Conservation (phyloP, 53 echinoderm and acorn worm species). For the Echinometra lucunter region DNA sequence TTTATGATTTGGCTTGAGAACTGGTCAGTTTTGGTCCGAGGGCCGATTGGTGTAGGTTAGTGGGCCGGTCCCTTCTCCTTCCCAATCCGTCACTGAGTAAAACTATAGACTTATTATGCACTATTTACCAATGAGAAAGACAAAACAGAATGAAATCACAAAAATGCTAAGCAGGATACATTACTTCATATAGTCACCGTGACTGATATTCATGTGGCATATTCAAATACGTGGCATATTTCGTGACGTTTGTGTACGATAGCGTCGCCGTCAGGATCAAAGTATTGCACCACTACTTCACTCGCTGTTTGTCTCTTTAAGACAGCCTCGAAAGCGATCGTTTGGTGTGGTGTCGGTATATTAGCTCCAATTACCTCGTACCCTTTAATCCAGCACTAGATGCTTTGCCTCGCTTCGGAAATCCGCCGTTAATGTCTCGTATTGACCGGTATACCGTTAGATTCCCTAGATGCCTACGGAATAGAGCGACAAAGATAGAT, state of each 20-base stretch:
- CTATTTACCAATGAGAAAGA: too few relatives aligned
- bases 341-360: background rate
- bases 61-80: too few relatives aligned
- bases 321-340: slow-evolving; percentile 34
- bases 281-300: background rate
- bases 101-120: too few relatives aligned
- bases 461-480: slow-evolving; percentile 32
- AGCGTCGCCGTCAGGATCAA: background rate
- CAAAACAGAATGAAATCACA: too few relatives aligned
- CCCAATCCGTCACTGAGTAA: too few relatives aligned
- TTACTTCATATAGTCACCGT: too few relatives aligned
- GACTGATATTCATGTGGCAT: too few relatives aligned
- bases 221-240: too few relatives aligned
- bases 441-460: slow-evolving; percentile 13
- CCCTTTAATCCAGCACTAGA: slow-evolving; percentile 10
- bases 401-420: slow-evolving; percentile 23
- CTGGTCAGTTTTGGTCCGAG: too few relatives aligned
- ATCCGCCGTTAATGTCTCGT: slow-evolving; percentile 41
- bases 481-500: background rate
- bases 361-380: slow-evolving; percentile 40
- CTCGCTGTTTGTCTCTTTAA: background rate
- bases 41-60: too few relatives aligned
- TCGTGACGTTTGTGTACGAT: background rate
- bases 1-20: too few relatives aligned
- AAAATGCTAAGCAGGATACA: too few relatives aligned